phyloP scores from a whole-genome alignment of 2,113 vertebrate genomes.

The Camelus bactrianus region DNA sequence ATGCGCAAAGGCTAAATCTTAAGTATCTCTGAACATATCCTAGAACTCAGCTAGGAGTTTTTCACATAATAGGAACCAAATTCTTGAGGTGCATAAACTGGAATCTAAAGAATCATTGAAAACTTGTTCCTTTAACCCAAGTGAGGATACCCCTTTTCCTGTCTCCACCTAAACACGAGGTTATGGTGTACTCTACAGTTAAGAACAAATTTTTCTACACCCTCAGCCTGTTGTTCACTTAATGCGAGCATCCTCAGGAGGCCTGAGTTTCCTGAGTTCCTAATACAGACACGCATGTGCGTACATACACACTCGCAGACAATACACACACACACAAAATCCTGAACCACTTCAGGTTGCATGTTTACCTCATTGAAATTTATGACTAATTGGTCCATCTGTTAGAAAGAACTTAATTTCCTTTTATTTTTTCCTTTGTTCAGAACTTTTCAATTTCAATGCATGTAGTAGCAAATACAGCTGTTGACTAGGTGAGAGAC shows the following conservation, averaged over 20 bases:
- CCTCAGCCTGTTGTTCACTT: not conserved
- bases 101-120: not conserved
- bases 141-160: not conserved
- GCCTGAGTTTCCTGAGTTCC: not conserved
- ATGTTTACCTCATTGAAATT: constrained; percentile 64
- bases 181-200: not conserved
- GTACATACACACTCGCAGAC: not conserved
- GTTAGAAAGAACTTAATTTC: constrained; percentile 74
- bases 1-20: not conserved
- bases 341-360: not conserved
- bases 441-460: constrained; percentile 73
- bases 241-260: not conserved
- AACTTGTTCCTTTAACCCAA: not conserved
- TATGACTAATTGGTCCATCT: constrained; percentile 75
- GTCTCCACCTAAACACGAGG: not conserved
- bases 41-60: not conserved
- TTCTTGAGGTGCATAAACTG: not conserved
- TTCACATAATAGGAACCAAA: not conserved
- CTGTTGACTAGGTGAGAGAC: constrained; percentile 64
- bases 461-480: constrained; percentile 60
- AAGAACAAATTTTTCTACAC: not conserved
- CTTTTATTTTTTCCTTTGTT: constrained; percentile 70
- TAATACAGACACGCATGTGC: fast-evolving
- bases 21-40: not conserved
- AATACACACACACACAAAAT: constrained; percentile 10